Evolutionary conservation across 2,888 invertebrate species (phyloP), one percentile per base, ranked within the genome.

Genomic region (Schrankia costaestrigalis): DNA sequence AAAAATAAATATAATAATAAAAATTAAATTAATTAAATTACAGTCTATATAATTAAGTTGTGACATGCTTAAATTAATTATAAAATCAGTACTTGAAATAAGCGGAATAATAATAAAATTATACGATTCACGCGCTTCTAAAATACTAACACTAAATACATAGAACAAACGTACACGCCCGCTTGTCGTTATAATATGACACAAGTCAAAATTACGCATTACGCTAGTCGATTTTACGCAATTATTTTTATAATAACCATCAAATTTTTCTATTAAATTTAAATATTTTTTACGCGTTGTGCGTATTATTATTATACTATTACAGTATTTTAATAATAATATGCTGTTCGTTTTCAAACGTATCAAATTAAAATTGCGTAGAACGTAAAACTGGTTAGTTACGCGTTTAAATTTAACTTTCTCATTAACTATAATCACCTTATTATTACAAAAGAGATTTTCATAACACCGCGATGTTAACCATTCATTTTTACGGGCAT

Each of bases 1-100:
- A 64, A 47, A 38, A 59, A 52, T 61, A 63, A 71, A 58, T 54
- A 60, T 9, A 37, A 25, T 9, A 37, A 25, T 37, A 23, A 28
- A 52, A 53, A 48, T 46, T 55, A 62, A 67, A 68, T 66, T 62
- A 66, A 53, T 62, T 46, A 53, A 71, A 67, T 70, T 57, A 65
- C 56, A 57, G 53, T 60, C 68, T 68, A 60, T 48, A 24, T 46
- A 30, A 42, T 53, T 63, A 67, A 57, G 58, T 65, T 62, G 68
- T 63, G 64, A 62, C 56, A 27, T 35, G 54, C 29, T 45, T 42
- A 46, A 53, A 55, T 49, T 38, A 46, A 33, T 39, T 35, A 34
- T 40, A 56, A 61, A 75, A 79, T 80, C 81, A 81, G 81, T 80
- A 81, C 78, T 47, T 65, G 67, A 74, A 59, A 68, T 63, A 78